Percentiles rank a stretch among this genome's conserved stretches.
phyloP scores from a whole-genome alignment of 2,888 invertebrate species.

The Netelia inedita region DNA sequence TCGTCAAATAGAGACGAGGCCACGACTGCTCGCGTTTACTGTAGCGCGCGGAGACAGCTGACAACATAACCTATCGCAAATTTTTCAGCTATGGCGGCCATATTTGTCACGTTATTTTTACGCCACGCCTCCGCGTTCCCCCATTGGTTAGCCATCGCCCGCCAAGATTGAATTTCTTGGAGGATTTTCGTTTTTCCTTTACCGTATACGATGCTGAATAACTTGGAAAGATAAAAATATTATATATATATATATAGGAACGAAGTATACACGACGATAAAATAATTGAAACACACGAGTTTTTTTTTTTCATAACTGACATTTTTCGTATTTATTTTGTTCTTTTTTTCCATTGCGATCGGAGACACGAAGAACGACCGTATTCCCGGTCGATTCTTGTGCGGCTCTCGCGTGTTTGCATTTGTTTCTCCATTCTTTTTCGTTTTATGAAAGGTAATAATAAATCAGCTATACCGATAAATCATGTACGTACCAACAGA shows the following conservation, averaged over 20 bases:
- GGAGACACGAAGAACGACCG: conserved; percentile 35
- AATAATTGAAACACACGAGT: conserved; percentile 18
- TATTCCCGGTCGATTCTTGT: neutral
- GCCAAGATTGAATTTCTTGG: too few species aligned
- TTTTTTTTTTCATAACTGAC: conserved; percentile 66
- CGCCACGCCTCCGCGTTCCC: too few species aligned
- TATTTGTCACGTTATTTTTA: too few species aligned
- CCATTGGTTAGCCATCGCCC: too few species aligned
- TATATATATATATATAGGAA: neutral
- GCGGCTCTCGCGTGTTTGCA: conserved; percentile 38
- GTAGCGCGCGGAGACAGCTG: too few species aligned
- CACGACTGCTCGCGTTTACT: too few species aligned
- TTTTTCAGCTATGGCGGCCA: too few species aligned
- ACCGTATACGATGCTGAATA: too few species aligned
- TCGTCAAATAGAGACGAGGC: too few species aligned
- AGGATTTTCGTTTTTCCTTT: too few species aligned
- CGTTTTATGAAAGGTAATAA: conserved; percentile 69
- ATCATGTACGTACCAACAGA: conserved; percentile 80
- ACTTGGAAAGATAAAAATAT: neutral
- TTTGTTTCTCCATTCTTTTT: conserved; percentile 33
- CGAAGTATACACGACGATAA: neutral
- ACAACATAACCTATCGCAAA: too few species aligned
- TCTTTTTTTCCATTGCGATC: conserved; percentile 61
- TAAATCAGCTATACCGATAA: conserved; percentile 75
- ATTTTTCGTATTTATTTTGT: conserved; percentile 40